phyloP scores from a whole-genome alignment of 2,113 vertebrate species.

The Oryzias woworae region DNA sequence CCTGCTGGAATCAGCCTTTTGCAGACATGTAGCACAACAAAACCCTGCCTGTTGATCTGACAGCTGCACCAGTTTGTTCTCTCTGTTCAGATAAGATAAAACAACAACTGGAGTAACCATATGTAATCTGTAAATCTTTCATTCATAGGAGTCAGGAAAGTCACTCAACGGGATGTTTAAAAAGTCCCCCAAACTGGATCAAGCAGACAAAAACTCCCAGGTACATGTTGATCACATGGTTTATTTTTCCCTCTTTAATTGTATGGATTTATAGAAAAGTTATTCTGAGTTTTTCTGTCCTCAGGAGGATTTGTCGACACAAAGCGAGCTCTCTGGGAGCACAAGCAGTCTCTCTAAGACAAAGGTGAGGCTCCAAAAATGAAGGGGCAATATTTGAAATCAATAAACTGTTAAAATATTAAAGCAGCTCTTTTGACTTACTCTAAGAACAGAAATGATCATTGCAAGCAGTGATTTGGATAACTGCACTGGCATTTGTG shows the following conservation, averaged over 20 bases:
- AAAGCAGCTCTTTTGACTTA: no score
- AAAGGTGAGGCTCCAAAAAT: conserved; percentile 1
- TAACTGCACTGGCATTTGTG: no score
- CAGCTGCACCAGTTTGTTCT: neutral
- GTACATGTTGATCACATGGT: conserved; percentile 4
- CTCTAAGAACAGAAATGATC: no score
- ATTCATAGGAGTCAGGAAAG: conserved; percentile 43
- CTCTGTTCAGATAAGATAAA: neutral
- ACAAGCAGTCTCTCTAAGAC: conserved; percentile 26
- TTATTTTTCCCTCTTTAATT: neutral
- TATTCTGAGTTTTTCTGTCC: no score
- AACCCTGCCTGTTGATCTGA: neutral
- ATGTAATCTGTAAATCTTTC: neutral
- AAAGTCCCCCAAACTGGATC: conserved; percentile 38
- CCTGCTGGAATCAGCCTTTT: conserved; percentile 34
- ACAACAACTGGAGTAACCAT: neutral
- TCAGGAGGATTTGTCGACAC: conserved; percentile 47
- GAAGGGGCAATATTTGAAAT: no score
- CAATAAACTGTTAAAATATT: neutral
- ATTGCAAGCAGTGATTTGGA: no score
- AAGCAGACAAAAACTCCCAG: conserved; percentile 35
- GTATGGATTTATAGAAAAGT: neutral
- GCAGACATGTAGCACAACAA: neutral
- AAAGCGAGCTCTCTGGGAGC: conserved; percentile 39
- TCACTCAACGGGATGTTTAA: conserved; percentile 55